Conservation (phyloP, 2,888 invertebrate genomes). For the Machimus rusticus region DNA sequence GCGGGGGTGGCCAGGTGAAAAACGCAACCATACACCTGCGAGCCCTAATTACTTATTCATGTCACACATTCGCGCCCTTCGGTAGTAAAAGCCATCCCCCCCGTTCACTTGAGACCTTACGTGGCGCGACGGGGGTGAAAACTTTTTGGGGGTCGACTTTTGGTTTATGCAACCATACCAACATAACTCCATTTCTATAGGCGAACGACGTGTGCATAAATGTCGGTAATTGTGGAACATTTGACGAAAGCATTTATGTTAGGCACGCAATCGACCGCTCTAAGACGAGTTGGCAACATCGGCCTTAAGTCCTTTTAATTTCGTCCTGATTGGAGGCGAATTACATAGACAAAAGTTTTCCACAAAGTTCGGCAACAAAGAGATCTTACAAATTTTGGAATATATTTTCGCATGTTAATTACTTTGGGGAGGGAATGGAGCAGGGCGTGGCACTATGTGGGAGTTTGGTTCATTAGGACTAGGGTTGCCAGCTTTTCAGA, state of each 20-base stretch:
- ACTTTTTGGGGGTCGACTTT: not conserved
- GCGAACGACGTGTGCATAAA: not conserved
- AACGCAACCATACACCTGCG: not conserved
- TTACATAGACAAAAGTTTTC: not conserved
- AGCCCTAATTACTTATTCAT: slow-evolving; percentile 25
- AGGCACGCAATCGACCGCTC: not conserved
- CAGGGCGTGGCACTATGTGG: not conserved
- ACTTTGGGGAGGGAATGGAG: not conserved
- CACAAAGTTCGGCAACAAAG: not conserved
- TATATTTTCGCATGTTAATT: not conserved
- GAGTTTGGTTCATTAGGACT: not conserved
- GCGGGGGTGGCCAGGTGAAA: not conserved
- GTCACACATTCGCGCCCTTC: slow-evolving; percentile 9
- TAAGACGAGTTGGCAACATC: not conserved
- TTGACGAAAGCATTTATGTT: not conserved
- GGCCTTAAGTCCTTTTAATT: not conserved
- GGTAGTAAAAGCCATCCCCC: not conserved
- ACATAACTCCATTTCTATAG: not conserved
- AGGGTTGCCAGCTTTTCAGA: not conserved
- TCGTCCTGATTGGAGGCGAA: not conserved
- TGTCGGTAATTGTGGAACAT: not conserved
- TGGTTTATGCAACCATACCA: not conserved
- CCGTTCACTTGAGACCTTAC: not conserved
- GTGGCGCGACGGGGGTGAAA: not conserved
- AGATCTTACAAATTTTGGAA: not conserved